Conservation (phyloP, 2,797 vertebrate genomes). For the Trachops cirrhosus region DNA sequence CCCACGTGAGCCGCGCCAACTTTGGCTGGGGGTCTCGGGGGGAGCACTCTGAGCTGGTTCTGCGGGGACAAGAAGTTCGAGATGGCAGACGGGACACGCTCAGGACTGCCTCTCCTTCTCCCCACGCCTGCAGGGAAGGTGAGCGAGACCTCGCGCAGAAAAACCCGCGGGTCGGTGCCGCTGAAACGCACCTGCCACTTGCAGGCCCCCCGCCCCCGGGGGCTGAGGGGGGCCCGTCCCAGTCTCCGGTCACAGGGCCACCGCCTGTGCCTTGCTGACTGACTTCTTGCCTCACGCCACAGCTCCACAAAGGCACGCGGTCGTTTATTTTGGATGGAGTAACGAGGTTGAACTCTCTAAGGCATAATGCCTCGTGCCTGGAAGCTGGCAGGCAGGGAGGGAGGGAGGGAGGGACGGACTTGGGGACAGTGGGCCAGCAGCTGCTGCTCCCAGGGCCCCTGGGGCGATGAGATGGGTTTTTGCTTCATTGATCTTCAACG, state of each 20-base stretch:
- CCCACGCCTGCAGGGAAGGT: too few species aligned
- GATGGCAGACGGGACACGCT: too few species aligned
- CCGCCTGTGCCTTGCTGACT: background rate
- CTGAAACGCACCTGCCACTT: accelerated
- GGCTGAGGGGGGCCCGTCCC: too few species aligned
- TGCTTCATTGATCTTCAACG: background rate
- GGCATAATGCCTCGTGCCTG: accelerated
- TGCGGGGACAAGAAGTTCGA: too few species aligned
- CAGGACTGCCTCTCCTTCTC: too few species aligned
- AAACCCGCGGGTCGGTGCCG: too few species aligned
- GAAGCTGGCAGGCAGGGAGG: background rate
- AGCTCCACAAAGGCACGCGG: accelerated
- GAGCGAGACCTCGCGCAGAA: too few species aligned
- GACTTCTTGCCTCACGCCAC: accelerated
- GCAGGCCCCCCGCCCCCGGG: too few species aligned
- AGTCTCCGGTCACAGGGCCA: too few species aligned
- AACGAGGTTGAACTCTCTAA: background rate
- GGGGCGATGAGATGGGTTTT: background rate
- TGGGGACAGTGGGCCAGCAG: background rate
- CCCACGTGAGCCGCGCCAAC: too few species aligned
- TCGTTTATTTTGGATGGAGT: background rate
- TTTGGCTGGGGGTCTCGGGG: too few species aligned
- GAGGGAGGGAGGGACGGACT: background rate
- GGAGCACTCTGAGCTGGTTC: too few species aligned
- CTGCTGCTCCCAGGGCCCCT: background rate